A percentile compares a stretch with the other conserved stretches of the same genome.
Conservation (phyloP, 2,888 invertebrate species). For the Muscina levida region DNA sequence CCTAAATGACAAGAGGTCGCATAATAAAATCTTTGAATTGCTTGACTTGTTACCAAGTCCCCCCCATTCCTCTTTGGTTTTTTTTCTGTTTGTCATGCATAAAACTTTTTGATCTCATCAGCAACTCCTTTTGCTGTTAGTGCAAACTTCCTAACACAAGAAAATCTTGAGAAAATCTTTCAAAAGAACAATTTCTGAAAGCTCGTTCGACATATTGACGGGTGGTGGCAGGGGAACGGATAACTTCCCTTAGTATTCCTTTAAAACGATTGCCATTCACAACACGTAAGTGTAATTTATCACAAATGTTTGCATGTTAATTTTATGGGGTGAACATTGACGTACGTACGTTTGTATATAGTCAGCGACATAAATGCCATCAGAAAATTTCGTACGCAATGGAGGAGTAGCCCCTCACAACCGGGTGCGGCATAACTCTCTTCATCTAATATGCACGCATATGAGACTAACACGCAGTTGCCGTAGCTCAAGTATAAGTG, state of each 20-base stretch:
- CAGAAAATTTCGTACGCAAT: slow-evolving; percentile 23
- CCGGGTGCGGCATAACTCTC: neutral
- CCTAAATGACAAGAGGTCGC: too few species aligned
- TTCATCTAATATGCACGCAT: neutral
- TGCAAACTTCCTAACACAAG: neutral
- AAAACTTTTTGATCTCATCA: too few species aligned
- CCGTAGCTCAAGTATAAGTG: neutral
- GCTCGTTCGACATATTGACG: slow-evolving; percentile 14
- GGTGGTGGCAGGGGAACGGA: too few species aligned
- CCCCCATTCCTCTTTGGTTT: too few species aligned
- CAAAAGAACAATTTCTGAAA: slow-evolving; percentile 10
- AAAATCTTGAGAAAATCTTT: neutral
- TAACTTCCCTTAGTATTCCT: neutral
- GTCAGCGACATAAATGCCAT: neutral
- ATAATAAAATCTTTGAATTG: too few species aligned
- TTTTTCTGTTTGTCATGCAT: too few species aligned
- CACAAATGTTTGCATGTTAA: slow-evolving; percentile 78
- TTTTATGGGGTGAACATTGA: slow-evolving; percentile 73
- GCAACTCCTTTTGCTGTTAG: too few species aligned
- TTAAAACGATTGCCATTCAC: slow-evolving; percentile 70
- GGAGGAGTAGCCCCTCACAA: neutral
- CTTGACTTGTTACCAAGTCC: too few species aligned
- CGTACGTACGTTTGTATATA: too few species aligned
- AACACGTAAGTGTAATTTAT: slow-evolving; percentile 78
- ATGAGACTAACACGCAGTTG: neutral